Evolutionary conservation across 2,113 vertebrate species (phyloP), one percentile per base, ranked within the genome.

Genomic region (Rousettus leschenaultii): DNA sequence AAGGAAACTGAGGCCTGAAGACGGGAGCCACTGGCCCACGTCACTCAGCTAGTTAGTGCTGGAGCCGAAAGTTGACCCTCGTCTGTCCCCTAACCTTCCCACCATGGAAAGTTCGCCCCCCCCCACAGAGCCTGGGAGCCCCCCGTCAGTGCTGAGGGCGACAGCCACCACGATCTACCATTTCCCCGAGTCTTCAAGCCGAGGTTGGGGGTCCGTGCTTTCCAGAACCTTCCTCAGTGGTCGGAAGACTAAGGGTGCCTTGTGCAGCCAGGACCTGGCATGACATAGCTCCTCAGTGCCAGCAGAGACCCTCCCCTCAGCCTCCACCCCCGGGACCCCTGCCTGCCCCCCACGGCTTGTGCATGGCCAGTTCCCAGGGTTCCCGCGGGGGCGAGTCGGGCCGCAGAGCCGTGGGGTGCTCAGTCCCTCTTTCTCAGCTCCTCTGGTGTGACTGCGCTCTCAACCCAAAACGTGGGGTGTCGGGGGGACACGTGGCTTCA

Each of bases 341-440:
- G 75, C 43, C n/a, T 0, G 1, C 1, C 6, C 28, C 66, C 2
- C 0, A 0, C 7, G 45, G 45, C 22, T 5, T 2, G 12, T 7
- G 11, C 43, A 14, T 0, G 0, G 51, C 43, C 11, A 2, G 16
- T 66, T 3, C 10, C 6, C 22, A 21, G 16, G 33, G 26, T 8
- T 35, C 30, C 6, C 3, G 1, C 0, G 3, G 3, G 2, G 3
- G 10, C 0, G 3, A 40, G 14, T 40, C 70, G 48, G 61, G 28
- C 7, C 2, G 38, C 0, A 6, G 19, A 28, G 3, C 22, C 38
- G 45, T 0, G 12, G 10, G 45, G 18, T 1, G 1, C 51, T 88
- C 15, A 0, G 2, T 26, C 15, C 45, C 6, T 28, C n/a, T 11
- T 77, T 33, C 18, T n/a, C 53, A 48, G 70, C 19, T 4, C 12